Conservation (phyloP, 2,888 invertebrate species). For the Cataglyphis rosenhaueri region DNA sequence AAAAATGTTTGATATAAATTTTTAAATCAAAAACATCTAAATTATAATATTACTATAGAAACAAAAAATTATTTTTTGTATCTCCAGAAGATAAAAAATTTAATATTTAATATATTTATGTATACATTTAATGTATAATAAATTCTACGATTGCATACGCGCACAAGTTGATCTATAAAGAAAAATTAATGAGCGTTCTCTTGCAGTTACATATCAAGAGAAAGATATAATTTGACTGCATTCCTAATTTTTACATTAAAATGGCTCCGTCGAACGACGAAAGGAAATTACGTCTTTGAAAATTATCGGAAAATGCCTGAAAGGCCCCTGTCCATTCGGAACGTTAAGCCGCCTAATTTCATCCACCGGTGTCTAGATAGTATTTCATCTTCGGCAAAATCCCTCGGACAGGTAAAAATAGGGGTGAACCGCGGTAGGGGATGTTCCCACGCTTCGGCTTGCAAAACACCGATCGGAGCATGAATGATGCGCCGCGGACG, state of each 20-base stretch:
- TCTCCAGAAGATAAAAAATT: background rate
- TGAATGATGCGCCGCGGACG: constrained; percentile 62
- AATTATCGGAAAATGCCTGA: constrained; percentile 74
- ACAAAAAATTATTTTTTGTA: background rate
- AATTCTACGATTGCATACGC: background rate
- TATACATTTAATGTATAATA: background rate
- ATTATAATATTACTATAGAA: background rate
- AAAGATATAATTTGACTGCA: background rate
- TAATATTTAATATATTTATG: background rate
- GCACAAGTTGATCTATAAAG: background rate
- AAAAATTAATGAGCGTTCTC: background rate
- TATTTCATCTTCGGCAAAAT: constrained; percentile 79
- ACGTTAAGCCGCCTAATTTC: constrained; percentile 80
- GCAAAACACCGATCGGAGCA: constrained; percentile 74
- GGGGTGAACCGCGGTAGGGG: constrained; percentile 66
- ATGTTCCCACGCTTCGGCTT: constrained; percentile 80
- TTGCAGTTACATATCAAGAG: background rate
- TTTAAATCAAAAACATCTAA: background rate
- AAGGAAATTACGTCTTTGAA: constrained; percentile 73
- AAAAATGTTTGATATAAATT: background rate
- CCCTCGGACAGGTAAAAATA: constrained; percentile 80
- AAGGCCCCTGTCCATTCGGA: constrained; percentile 75
- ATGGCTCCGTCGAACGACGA: background rate
- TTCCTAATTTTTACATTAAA: background rate
- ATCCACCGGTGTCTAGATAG: constrained; percentile 77